Evolutionary conservation across 37 sponge, comb jelly and placozoan species (phyloP).

Genomic region (Crambe crambe): DNA sequence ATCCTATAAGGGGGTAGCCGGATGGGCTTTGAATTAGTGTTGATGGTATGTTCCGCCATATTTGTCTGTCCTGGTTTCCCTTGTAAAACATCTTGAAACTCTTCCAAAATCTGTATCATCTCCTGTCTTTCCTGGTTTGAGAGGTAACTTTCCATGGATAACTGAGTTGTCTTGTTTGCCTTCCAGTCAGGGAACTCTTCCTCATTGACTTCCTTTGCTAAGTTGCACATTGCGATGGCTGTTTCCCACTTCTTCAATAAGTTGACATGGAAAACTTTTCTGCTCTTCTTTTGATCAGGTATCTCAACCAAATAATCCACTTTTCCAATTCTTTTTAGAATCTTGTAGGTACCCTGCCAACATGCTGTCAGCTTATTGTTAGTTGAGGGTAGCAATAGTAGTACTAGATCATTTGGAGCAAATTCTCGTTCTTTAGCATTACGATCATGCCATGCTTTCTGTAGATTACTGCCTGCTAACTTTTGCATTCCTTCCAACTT

Average conservation of each 20-base stretch:
- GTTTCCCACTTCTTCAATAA: slow-evolving; percentile 35
- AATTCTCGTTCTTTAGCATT: slow-evolving; percentile 18
- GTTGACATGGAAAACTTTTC: slow-evolving; percentile 48
- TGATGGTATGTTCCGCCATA: too few relatives aligned
- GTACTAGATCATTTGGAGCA: slow-evolving; percentile 18
- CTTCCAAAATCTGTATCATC: too few relatives aligned
- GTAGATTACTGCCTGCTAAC: slow-evolving; percentile 24
- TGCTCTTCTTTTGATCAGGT: slow-evolving; percentile 23
- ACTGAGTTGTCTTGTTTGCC: too few relatives aligned
- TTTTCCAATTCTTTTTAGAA: slow-evolving; percentile 11
- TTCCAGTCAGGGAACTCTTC: too few relatives aligned
- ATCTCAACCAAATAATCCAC: slow-evolving; percentile 44
- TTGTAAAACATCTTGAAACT: too few relatives aligned
- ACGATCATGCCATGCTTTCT: slow-evolving; percentile 39
- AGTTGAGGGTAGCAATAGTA: slow-evolving; percentile 28
- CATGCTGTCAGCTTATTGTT: slow-evolving; percentile 29
- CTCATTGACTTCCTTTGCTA: too few relatives aligned
- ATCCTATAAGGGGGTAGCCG: too few relatives aligned
- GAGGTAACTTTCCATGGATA: too few relatives aligned
- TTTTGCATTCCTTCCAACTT: slow-evolving; percentile 6
- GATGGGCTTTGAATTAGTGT: too few relatives aligned
- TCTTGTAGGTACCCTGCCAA: slow-evolving; percentile 48
- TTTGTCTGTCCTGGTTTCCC: too few relatives aligned
- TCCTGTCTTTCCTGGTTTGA: too few relatives aligned
- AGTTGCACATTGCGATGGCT: too few relatives aligned